These are phyloP conservation scores for Typhlichthys subterraneus DNA, from an alignment of 2,797 vertebrate genomes.

Conservation along the genomic window DNA sequence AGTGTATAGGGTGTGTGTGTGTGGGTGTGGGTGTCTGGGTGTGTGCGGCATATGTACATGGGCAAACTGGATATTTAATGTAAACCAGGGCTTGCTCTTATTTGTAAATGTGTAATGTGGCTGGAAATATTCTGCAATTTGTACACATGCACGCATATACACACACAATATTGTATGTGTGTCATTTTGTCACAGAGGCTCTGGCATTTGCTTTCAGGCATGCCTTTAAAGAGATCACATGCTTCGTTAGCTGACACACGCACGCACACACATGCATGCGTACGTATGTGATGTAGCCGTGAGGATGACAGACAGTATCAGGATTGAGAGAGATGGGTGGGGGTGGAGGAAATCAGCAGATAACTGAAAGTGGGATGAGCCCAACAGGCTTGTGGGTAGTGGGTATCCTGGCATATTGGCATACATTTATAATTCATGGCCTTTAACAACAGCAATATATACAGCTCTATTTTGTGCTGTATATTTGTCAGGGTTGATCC, in stretches of 20 bases:
- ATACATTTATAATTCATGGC: slow-evolving; percentile 63
- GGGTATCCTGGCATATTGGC: slow-evolving; percentile 52
- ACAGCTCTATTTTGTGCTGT: slow-evolving; percentile 34
- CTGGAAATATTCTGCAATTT: not conserved
- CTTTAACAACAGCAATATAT: slow-evolving; percentile 30
- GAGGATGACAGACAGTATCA: not conserved
- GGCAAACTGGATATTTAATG: no score
- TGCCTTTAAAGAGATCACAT: slow-evolving; percentile 71
- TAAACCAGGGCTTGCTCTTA: no score
- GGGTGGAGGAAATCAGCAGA: slow-evolving; percentile 21
- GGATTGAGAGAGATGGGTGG: slow-evolving; percentile 21
- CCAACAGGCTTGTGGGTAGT: slow-evolving; percentile 43
- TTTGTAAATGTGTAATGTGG: no score
- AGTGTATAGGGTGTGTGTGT: not conserved
- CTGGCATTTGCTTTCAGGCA: slow-evolving; percentile 39
- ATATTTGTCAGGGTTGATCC: slow-evolving; percentile 23
- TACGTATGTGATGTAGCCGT: slow-evolving; percentile 1
- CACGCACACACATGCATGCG: not conserved
- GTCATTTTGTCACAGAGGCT: slow-evolving; percentile 37
- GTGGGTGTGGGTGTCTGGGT: not conserved
- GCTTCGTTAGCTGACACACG: slow-evolving; percentile 66
- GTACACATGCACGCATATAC: not conserved
- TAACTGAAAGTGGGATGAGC: slow-evolving; percentile 31
- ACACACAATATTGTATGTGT: slow-evolving; percentile 11
- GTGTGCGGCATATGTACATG: no score